phyloP scores from a whole-genome alignment of 2,113 vertebrate species.

The Gobiocypris rarus region DNA sequence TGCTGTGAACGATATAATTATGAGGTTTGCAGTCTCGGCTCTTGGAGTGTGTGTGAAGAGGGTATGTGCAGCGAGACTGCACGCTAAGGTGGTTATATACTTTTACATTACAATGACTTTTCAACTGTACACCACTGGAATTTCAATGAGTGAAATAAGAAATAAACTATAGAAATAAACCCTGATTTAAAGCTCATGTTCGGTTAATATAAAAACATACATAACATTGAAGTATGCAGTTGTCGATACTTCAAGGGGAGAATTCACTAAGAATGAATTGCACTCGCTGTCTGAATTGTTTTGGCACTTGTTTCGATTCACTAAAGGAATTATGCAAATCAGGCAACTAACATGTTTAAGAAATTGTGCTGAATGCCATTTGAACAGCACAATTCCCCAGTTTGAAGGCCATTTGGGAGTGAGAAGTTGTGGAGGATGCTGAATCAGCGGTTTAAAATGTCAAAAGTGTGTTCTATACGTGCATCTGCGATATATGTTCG shows the following conservation, averaged over 20 bases:
- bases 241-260: not conserved
- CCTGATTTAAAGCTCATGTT: not conserved
- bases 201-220: not conserved
- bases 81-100: not conserved
- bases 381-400: not conserved
- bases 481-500: not conserved
- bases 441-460: not conserved
- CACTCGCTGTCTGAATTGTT: not conserved
- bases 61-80: not conserved
- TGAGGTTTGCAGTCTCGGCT: slow-evolving; percentile 22
- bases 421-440: not conserved
- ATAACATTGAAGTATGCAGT: not conserved
- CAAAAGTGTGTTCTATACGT: not conserved
- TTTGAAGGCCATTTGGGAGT: not conserved
- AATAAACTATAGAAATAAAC: not conserved
- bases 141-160: not conserved
- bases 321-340: not conserved
- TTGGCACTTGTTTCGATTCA: not conserved
- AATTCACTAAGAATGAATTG: not conserved
- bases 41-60: slow-evolving; percentile 5
- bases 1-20: slow-evolving; percentile 38
- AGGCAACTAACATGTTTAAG: not conserved
- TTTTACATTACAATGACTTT: not conserved
- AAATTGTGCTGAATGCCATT: not conserved
- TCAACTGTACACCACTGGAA: not conserved